Evolutionary conservation across 23 tunicate species (phyloP), one percentile per base, ranked within the genome.

Genomic region (Aplidium turbinatum): DNA sequence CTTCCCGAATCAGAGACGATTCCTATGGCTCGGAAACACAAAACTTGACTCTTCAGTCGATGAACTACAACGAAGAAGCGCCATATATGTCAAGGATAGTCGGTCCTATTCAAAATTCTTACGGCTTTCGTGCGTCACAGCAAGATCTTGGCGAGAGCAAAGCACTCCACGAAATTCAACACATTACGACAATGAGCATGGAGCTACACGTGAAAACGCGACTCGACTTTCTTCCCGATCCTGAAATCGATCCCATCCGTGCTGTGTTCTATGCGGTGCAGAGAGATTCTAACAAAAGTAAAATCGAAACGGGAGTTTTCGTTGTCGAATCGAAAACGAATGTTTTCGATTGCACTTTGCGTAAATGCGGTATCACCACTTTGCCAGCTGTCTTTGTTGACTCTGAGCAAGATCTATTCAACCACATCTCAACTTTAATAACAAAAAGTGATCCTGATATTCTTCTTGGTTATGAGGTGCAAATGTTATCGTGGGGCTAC

Each of bases 401-500:
- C 1, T 36, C 48, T 27, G 96, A 88, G 38, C 33, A 23, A 35
- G 82, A 69, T 18, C 46, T 88, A 25, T 81, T 88, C 34, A 27
- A 61, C 26, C 60, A 61, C 2, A 23, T 81, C 18, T 33, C 73
- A 13, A 45, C 48, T 24, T 42, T 81, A 21, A 36, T 78, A 21
- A 5, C 23, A 7, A 35, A 50, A 2, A 38, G 50, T 1, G 93
- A 78, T 31, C 91, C 91, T 16, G 93, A 86, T 33, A 45, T 78
- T 18, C 45, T 86, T 18, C 33, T 70, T n/a, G 97, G 97, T 4
- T 81, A 91, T 58, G 97, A 91, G 34, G 91, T 91, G 0, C 87
- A 91, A 38, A 84, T 84, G 91, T 30, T 60, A 21, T 91, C 97
- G 4, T 91, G 97, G 97, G 97, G 97, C 11, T 91, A 69, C 45